Conservation (phyloP, 2,888 invertebrate species). For the Brenthis daphne region DNA sequence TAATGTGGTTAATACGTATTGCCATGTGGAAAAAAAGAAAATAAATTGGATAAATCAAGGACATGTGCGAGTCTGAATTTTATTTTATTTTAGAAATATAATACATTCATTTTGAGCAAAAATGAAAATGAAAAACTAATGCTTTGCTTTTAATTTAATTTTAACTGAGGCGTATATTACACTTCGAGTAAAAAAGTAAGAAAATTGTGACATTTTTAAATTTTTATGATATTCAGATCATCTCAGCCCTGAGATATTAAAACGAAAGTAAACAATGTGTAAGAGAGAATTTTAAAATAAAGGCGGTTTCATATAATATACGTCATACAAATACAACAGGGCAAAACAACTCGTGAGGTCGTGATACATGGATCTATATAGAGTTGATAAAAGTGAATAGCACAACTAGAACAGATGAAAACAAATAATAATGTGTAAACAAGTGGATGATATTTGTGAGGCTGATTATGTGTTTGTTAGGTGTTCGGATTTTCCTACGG, state of each 20-base stretch:
- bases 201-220: too few relatives aligned
- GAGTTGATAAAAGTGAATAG: slow-evolving; percentile 25
- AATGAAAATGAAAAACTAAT: too few relatives aligned
- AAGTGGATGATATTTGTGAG: not conserved
- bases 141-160: too few relatives aligned
- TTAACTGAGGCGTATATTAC: too few relatives aligned
- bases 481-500: not conserved
- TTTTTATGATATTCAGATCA: not conserved
- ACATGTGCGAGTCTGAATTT: too few relatives aligned
- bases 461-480: not conserved
- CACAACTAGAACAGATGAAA: not conserved
- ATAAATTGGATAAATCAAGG: too few relatives aligned
- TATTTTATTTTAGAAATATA: too few relatives aligned
- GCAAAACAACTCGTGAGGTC: slow-evolving; percentile 34
- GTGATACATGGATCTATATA: slow-evolving; percentile 28
- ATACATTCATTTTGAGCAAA: too few relatives aligned
- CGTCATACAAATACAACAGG: slow-evolving; percentile 10
- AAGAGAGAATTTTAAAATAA: slow-evolving; percentile 20
- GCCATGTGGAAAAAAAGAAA: too few relatives aligned
- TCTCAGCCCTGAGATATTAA: slow-evolving; percentile 28
- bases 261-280: slow-evolving; percentile 20
- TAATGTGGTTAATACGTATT: too few relatives aligned
- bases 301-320: slow-evolving; percentile 2
- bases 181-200: too few relatives aligned
- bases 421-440: slow-evolving; percentile 5